Base-by-base conservation (phyloP, 2,113 vertebrate species). In the Naja naja region DNA sequence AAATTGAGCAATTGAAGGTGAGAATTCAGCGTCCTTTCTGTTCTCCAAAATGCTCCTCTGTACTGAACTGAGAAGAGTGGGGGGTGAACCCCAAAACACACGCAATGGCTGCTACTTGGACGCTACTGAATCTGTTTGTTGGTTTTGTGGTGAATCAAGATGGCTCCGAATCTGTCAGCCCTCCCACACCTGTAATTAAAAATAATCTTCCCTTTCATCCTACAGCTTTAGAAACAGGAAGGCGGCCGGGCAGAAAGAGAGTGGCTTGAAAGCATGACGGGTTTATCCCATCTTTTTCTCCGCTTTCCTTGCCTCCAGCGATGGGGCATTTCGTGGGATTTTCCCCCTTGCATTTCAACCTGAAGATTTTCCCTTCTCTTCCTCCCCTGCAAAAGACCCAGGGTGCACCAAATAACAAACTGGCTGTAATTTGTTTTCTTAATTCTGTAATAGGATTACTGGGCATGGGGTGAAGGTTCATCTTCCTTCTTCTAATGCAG, bases 171-270 rank as follows among this genome's bases (percentile, higher is more conserved):
- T 96, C 93, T 96, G 96, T 96, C 96, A 97, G 97, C 95, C 96
- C 11, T 69, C 97, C 96, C 97, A 97, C 96, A 97, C 96, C 96
- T 96, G 96, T 96, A 97, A 97, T 97, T 97, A 97, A 97, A 97
- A 97, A 95, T 97, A 97, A 97, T 97, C 97, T 97, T 97, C 95
- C 96, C 96, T 96, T 97, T 97, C 95, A 97, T 97, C 96, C 96
- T 86, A 93, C 94, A 95, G 94, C 96, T 96, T 97, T 96, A 97
- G 96, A 96, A 89, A 96, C 93, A 95, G 95, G 95, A 95, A 94
- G 95, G 95, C 94, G 95, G 95, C 96, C 96, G 92, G 94, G 96
- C 95, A 12, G 96, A 93, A 96, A 95, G 96, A 96, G 96, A 96
- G 96, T 0, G 16, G 94, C 96, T 96, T 96, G 96, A 97, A 97